Base-by-base conservation (phyloP, 2,888 invertebrate genomes). In the Protodeltote pygarga region DNA sequence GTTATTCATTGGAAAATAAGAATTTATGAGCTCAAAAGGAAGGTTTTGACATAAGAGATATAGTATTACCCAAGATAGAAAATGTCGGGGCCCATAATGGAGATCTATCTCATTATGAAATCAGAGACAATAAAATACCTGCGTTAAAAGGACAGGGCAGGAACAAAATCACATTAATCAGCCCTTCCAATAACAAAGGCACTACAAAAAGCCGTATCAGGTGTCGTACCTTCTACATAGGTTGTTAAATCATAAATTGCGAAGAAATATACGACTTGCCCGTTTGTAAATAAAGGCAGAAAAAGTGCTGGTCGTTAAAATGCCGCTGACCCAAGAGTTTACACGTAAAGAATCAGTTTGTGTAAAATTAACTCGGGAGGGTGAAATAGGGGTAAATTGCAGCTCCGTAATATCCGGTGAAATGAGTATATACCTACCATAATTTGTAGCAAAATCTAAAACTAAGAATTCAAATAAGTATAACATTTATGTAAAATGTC, bases 311-410 rank as follows among this genome's bases (percentile, higher is more conserved):
- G 63, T 69, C 64, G 59, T 77, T 76, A 74, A 65, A 66, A 71
- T 71, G 65, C 44, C 71, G 53, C 66, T 65, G 73, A 73, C 73
- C 73, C 48, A 40, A 42, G 28, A 38, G 31, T 29, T 46, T 48
- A 57, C 64, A 72, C 57, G 64, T 68, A 67, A 79, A 73, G 62
- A 72, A 69, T 69, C 72, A 73, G 20, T 71, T 71, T 65, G 60
- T 63, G 51, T 63, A 62, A 68, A 76, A 75, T 71, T 66, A 54
- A 40, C 49, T 45, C 31, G 14, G 14, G 3, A 24, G 59, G 39
- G 57, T 42, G 64, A 69, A 68, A 72, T 68, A 3, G 23, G 59
- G 39, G 57, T 42, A 65, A 69, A 68, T 71, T 68, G 63, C 72
- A 71, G 55, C 59, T 54, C 58, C 62, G 68, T 71, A 75, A 74